Percentiles rank a stretch among this genome's conserved stretches.
Conservation (phyloP, 1,140 invertebrate species). For the Triops cancriformis region DNA sequence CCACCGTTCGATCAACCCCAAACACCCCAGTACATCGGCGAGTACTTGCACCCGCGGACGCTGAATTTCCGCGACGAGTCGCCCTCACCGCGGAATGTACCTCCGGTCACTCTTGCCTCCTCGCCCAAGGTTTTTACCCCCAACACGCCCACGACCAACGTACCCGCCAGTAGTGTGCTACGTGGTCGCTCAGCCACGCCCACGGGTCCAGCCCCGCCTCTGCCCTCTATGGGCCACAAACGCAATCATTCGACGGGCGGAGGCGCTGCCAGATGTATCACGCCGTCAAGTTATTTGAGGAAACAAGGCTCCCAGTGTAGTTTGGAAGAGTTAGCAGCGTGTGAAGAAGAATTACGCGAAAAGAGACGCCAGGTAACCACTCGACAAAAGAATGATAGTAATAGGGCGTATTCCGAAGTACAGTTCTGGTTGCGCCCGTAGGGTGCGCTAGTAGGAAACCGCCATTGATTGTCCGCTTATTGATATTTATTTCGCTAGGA, state of each 20-base stretch:
- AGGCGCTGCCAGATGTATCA: background rate
- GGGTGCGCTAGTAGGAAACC: too few relatives aligned
- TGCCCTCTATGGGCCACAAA: background rate
- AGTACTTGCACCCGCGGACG: slow-evolving; percentile 31
- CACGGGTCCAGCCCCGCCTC: background rate
- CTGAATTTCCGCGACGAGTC: slow-evolving; percentile 37
- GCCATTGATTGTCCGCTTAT: too few relatives aligned
- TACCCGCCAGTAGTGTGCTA: slow-evolving; percentile 62
- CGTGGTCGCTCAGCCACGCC: slow-evolving; percentile 26
- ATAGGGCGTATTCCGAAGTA: too few relatives aligned
- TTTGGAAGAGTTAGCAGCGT: slow-evolving; percentile 40
- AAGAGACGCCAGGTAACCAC: slow-evolving; percentile 36
- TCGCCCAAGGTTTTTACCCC: slow-evolving; percentile 69
- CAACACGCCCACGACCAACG: slow-evolving; percentile 64
- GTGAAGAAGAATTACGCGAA: slow-evolving; percentile 42
- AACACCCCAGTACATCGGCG: slow-evolving; percentile 26
- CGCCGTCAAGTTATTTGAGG: background rate
- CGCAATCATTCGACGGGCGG: slow-evolving; percentile 20
- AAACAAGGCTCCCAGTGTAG: slow-evolving; percentile 31
- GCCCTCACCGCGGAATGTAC: background rate
- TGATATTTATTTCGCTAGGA: too few relatives aligned
- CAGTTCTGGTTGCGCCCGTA: too few relatives aligned
- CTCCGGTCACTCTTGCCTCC: background rate
- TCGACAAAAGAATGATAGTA: too few relatives aligned
- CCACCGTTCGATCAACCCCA: background rate